Conservation (phyloP, 1,140 invertebrate genomes). For the Augochlora pura region DNA sequence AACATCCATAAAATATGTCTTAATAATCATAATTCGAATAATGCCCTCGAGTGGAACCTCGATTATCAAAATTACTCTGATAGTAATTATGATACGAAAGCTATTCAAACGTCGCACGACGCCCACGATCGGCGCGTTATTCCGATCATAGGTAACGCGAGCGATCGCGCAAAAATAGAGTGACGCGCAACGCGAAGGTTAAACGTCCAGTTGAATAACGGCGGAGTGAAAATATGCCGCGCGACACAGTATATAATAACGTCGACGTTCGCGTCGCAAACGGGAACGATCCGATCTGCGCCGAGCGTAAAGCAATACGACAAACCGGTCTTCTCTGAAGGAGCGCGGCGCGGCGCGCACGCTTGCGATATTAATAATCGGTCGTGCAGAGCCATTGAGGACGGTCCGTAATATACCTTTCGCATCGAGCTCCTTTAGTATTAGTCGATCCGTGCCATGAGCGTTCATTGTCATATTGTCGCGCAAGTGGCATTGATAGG, state of each 20-base stretch:
- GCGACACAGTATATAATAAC: neutral
- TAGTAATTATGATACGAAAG: no score
- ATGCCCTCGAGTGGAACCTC: no score
- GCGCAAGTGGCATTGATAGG: slow-evolving; percentile 62
- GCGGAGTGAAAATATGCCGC: neutral
- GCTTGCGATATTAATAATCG: slow-evolving; percentile 61
- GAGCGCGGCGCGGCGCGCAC: slow-evolving; percentile 15
- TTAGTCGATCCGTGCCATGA: slow-evolving; percentile 58
- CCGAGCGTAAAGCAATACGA: slow-evolving; percentile 1
- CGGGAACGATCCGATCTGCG: slow-evolving; percentile 15
- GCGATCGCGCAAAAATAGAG: no score
- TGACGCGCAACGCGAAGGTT: neutral
- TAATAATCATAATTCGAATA: no score
- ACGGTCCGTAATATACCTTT: slow-evolving; percentile 56
- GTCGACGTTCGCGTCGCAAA: neutral
- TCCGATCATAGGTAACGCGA: no score
- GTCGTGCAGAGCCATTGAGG: slow-evolving; percentile 52
- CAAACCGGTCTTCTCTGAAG: neutral
- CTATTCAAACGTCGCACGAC: no score
- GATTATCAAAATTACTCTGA: no score
- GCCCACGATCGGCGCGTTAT: no score
- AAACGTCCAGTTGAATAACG: neutral
- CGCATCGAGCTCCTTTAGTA: slow-evolving; percentile 55
- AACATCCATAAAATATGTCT: no score
- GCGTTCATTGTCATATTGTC: slow-evolving; percentile 65